Evolutionary conservation across 2,888 invertebrate species (phyloP), one percentile per base, ranked within the genome.

Genomic region (Pandemis corylana): DNA sequence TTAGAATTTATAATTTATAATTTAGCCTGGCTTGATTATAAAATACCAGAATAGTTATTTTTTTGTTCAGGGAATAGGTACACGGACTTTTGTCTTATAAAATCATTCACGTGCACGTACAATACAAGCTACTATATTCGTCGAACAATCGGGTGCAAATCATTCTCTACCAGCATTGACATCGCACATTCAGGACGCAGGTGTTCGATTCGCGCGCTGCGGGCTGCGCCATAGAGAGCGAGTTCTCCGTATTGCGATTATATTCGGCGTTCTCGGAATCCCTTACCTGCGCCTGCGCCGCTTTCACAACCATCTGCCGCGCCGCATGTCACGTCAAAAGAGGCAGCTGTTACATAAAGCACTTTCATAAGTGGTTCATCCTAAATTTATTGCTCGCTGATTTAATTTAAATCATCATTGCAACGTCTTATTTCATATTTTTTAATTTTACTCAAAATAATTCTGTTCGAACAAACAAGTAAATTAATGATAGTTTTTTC

Each of bases 201-300:
- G 90, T 90, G 92, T 89, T 85, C 85, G 79, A 86, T 89, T 88
- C 86, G 86, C 88, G 85, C 86, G 85, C 82, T 84, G 71, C 68
- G 63, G 46, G 86, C 84, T 85, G 85, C 81, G 84, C 87, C 83
- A 85, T 89, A 88, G 88, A 90, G 90, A 90, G 89, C 87, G 87
- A 88, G 85, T 94, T 93, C 91, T 87, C 81, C 87, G 92, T 91
- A 92, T 81, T 83, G 86, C 89, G 90, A 93, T 92, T 94, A 93
- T 92, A 93, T 93, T 94, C 90, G 93, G 90, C 87, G 87, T 94
- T 93, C 94, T 90, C 81, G 83, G 93, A 94, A 94, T 85, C 88
- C 87, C 89, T 85, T 93, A 93, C 94, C 93, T 93, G 92, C 89
- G 86, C 82, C 82, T 80, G 76, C 74, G 85, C 85, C 88, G 89